Conservation (phyloP, 2,113 vertebrate species). For the Raphicerus campestris region DNA sequence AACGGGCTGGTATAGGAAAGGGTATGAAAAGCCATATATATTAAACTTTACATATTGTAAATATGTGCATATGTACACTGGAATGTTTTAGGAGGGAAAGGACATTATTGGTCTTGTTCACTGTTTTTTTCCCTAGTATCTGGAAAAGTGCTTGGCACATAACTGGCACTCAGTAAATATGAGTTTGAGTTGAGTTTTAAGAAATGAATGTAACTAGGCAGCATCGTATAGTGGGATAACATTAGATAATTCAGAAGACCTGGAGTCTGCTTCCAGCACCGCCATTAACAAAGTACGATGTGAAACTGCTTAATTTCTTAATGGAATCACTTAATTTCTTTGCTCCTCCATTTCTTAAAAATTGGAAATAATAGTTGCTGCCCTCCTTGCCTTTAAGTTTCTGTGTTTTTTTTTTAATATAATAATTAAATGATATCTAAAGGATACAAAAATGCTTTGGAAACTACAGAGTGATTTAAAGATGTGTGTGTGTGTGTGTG, state of each 20-base stretch:
- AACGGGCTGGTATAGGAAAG: constrained; percentile 45
- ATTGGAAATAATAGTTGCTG: not conserved
- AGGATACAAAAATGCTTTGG: constrained; percentile 10
- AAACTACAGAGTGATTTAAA: constrained; percentile 22
- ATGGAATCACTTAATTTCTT: not conserved
- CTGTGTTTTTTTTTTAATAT: not conserved
- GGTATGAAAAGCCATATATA: constrained; percentile 40
- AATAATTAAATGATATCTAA: not conserved
- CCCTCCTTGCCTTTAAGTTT: not conserved
- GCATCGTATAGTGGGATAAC: not conserved
- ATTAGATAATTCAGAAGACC: not conserved
- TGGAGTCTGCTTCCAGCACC: not conserved
- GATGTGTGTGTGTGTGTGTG: not conserved
- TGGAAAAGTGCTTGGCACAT: not conserved
- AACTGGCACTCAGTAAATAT: not conserved
- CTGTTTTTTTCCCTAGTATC: not conserved
- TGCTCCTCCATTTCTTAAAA: not conserved
- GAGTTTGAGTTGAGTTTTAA: not conserved
- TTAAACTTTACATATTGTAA: constrained; percentile 36
- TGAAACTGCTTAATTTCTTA: not conserved
- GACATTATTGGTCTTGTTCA: not conserved
- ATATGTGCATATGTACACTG: not conserved
- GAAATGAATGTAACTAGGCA: not conserved
- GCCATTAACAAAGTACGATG: not conserved
- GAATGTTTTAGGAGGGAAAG: constrained; percentile 31